A percentile compares a stretch with the other conserved stretches of the same genome.
Conservation (phyloP, 2,113 vertebrate genomes). For the Pygoscelis antarcticus region DNA sequence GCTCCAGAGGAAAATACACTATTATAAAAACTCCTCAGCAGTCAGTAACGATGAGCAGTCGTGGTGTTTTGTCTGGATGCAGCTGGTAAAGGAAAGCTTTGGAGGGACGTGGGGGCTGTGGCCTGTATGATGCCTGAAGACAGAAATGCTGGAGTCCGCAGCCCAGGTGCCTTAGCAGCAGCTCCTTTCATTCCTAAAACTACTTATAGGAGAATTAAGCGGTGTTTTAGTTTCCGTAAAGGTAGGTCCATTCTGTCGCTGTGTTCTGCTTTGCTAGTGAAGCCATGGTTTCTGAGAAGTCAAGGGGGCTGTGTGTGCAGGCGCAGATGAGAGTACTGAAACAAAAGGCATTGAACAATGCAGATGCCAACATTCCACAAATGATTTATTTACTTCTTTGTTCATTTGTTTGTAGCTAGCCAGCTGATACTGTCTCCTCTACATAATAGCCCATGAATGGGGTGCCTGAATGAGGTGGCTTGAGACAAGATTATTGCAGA, state of each 20-base stretch:
- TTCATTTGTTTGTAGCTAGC: background rate
- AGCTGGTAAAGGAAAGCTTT: slow-evolving; percentile 46
- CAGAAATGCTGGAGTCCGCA: slow-evolving; percentile 71
- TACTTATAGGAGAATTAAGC: slow-evolving; percentile 84
- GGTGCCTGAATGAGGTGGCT: background rate
- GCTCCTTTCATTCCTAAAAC: slow-evolving; percentile 80
- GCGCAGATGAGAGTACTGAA: background rate
- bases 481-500: background rate
- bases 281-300: background rate
- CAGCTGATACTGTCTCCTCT: background rate
- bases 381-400: slow-evolving; percentile 40
- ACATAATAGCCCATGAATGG: background rate
- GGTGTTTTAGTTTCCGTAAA: slow-evolving; percentile 84
- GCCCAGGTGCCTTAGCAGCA: slow-evolving; percentile 76
- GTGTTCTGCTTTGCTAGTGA: slow-evolving; percentile 1
- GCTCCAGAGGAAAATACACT: slow-evolving; percentile 32
- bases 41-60: background rate
- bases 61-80: background rate
- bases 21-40: background rate
- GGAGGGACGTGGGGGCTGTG: background rate
- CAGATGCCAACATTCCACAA: background rate
- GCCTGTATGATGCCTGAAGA: slow-evolving; percentile 82
- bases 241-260: slow-evolving; percentile 76
- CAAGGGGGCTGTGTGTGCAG: background rate
- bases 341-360: slow-evolving; percentile 9